Base-by-base conservation (phyloP, 2,888 invertebrate genomes). In the Acanthosepion lycidas region DNA sequence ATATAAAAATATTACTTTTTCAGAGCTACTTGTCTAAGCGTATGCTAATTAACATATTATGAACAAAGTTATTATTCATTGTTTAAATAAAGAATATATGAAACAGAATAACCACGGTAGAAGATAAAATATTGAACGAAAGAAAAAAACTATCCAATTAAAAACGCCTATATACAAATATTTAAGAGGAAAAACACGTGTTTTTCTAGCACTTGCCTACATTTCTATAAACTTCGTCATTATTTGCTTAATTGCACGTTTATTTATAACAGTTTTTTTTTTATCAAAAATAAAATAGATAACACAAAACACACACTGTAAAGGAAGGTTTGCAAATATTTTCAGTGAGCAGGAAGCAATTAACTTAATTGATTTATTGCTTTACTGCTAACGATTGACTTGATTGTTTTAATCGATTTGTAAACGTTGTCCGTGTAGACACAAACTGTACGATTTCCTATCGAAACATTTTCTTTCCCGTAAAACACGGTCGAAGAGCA, bases 341-440 rank as follows among this genome's bases (percentile, higher is more conserved):
- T 15, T 78, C 78, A 33, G n/a, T 78, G 78, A 33, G 78, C n/a
- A 78, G 78, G 78, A 78, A 78, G 78, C 78, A 78, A 78, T 78
- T 78, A 78, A 78, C n/a, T 78, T 78, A 78, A 78, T 78, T 78
- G 78, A 78, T 78, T 78, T 78, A 78, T 78, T 78, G 78, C 78
- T 78, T 64, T 78, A 33, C 78, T n/a, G 78, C 78, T 78, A 78
- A 78, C 78, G n/a, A 78, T 33, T 78, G 78, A 78, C n/a, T 78
- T 78, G n/a, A 78, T 78, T 78, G 78, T 78, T 78, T 78, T 78
- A n/a, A 78, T 78, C 78, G 78, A 78, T 78, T 78, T 33, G n/a
- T 18, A 78, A 78, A n/a, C n/a, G 78, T n/a, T 78, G 78, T 78
- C 78, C n/a, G 78, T 78, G 78, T 78, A 78, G 78, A 78, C 78